Percentiles rank a stretch among this genome's conserved stretches.
phyloP scores from a whole-genome alignment of 2,888 invertebrate genomes.

The Sphinx pinastri region DNA sequence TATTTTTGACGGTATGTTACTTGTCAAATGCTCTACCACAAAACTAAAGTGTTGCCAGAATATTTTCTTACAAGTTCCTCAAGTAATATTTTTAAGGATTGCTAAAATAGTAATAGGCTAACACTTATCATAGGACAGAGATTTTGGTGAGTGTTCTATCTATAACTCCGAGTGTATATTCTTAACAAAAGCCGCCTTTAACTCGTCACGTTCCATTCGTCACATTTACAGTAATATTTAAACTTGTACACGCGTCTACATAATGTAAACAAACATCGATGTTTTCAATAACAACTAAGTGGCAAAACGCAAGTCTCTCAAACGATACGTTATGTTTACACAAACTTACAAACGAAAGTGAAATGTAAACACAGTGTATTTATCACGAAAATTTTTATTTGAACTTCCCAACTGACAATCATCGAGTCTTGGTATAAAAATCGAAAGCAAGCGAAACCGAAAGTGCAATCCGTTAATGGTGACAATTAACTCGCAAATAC shows the following conservation, averaged over 20 bases:
- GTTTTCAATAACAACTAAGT: constrained; percentile 3
- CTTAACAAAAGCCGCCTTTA: not conserved
- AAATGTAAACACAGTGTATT: constrained; percentile 20
- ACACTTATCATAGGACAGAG: no score
- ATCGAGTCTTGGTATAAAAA: constrained; percentile 42
- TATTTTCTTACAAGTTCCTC: no score
- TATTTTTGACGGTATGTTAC: no score
- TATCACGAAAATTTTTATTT: not conserved
- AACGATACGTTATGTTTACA: constrained; percentile 14
- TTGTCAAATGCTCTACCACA: no score
- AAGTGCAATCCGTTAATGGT: constrained; percentile 63
- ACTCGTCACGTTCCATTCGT: not conserved
- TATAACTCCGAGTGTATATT: no score
- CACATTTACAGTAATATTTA: no score
- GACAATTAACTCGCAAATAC: constrained; percentile 65
- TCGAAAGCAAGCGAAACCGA: constrained; percentile 58
- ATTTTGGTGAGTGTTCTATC: no score
- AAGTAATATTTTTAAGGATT: no score
- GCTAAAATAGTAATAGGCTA: no score
- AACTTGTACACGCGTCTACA: not conserved
- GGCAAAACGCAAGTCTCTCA: constrained; percentile 3
- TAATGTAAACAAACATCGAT: not conserved
- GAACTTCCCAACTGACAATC: constrained; percentile 28
- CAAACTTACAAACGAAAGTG: constrained; percentile 12
- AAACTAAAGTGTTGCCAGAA: no score